Percentiles rank a stretch among this genome's conserved stretches.
phyloP scores from a whole-genome alignment of 1,140 invertebrate species.

The Thaumetopoea pityocampa region DNA sequence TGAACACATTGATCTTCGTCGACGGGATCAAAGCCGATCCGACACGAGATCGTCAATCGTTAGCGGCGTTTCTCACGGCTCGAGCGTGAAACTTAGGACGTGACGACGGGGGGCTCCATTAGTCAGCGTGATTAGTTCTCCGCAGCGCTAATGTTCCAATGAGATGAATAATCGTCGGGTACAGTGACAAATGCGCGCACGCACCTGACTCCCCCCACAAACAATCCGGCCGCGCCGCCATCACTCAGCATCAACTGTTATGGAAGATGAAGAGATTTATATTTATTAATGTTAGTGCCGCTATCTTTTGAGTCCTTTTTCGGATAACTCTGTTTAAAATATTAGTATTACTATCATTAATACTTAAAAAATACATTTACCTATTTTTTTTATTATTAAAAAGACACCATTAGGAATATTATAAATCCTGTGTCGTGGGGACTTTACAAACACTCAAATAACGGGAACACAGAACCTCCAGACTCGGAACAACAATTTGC shows the following conservation, averaged over 20 bases:
- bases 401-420: no score
- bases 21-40: conserved; percentile 30
- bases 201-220: conserved; percentile 59
- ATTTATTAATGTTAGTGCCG: conserved; percentile 49
- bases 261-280: conserved; percentile 69
- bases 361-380: conserved; percentile 15
- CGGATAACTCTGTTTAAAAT: conserved; percentile 10
- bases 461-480: no score
- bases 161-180: conserved; percentile 69
- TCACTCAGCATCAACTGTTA: conserved; percentile 53
- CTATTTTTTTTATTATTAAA: no score
- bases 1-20: conserved; percentile 31
- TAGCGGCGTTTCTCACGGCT: conserved; percentile 32
- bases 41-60: conserved; percentile 26
- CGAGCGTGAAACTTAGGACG: conserved; percentile 60
- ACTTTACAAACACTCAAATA: no score
- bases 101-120: conserved; percentile 70
- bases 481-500: no score
- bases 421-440: no score
- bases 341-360: not conserved
- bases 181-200: conserved; percentile 72
- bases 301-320: conserved; percentile 23
- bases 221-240: conserved; percentile 62
- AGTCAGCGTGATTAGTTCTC: conserved; percentile 72
- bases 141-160: conserved; percentile 71